Conservation (phyloP, 2,888 invertebrate genomes). For the Acrobasis suavella region DNA sequence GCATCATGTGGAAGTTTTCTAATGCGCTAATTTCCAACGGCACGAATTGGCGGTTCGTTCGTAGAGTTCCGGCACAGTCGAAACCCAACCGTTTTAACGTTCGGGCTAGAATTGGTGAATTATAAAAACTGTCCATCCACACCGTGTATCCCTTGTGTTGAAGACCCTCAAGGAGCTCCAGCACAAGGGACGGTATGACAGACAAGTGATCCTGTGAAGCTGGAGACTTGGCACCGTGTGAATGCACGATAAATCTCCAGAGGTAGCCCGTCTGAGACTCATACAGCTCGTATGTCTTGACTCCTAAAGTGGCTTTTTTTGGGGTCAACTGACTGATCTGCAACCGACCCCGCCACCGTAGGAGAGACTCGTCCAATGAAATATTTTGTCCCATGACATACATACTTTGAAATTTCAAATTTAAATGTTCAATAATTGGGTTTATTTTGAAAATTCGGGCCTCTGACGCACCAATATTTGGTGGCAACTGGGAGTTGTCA, state of each 20-base stretch:
- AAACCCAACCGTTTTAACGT: background rate
- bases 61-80: background rate
- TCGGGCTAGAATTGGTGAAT: background rate
- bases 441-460: background rate
- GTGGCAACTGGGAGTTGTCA: background rate
- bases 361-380: background rate
- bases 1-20: background rate
- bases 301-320: background rate
- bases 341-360: background rate
- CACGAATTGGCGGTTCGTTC: background rate
- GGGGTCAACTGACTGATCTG: background rate
- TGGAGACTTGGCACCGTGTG: background rate
- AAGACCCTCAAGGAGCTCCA: constrained; percentile 1
- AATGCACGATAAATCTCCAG: background rate
- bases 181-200: background rate
- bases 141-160: background rate
- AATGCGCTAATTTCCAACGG: background rate
- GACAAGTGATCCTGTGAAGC: background rate
- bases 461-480: background rate
- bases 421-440: background rate
- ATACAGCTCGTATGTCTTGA: background rate
- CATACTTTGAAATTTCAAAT: background rate
- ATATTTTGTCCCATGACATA: background rate
- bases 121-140: background rate
- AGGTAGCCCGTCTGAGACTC: constrained; percentile 1